Evolutionary conservation across 2,888 invertebrate species (phyloP).

Genomic region (Drosophila siamana): DNA sequence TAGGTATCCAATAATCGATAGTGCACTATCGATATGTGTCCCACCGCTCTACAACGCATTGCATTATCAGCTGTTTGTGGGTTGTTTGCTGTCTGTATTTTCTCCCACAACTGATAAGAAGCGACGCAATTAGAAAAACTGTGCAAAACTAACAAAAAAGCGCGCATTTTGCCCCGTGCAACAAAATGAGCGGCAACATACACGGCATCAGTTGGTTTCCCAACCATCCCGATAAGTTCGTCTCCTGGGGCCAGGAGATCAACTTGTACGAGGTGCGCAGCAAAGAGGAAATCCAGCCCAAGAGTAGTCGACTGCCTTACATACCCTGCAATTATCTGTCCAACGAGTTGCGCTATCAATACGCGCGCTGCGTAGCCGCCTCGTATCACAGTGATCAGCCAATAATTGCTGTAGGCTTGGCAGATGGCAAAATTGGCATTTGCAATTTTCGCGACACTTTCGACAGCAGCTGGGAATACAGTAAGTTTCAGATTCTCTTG

Average conservation of each 20-base stretch:
- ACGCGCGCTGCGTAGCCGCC: conserved; percentile 94
- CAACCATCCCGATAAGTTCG: conserved; percentile 91
- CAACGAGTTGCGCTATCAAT: conserved; percentile 87
- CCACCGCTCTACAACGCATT: background rate
- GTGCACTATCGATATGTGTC: background rate
- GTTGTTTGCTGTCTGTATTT: conserved; percentile 46
- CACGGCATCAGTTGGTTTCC: conserved; percentile 96
- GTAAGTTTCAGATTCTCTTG: conserved; percentile 60
- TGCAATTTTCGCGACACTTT: conserved; percentile 92
- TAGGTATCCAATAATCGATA: background rate
- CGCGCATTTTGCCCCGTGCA: conserved; percentile 21
- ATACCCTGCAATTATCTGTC: conserved; percentile 81
- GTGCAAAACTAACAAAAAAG: conserved; percentile 14
- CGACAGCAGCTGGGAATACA: conserved; percentile 84
- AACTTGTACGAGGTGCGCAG: conserved; percentile 91
- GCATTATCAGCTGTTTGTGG: conserved; percentile 46
- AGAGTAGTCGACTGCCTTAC: conserved; percentile 72
- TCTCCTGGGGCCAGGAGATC: conserved; percentile 96
- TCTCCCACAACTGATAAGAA: conserved; percentile 66
- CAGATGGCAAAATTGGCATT: conserved; percentile 94
- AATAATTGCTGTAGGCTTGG: conserved; percentile 94
- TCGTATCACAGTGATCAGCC: conserved; percentile 93
- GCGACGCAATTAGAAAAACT: conserved; percentile 62
- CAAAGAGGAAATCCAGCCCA: conserved; percentile 60
- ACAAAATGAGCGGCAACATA: conserved; percentile 87